phyloP scores from a whole-genome alignment of 2,113 vertebrate species.

The Todiramphus chloris region DNA sequence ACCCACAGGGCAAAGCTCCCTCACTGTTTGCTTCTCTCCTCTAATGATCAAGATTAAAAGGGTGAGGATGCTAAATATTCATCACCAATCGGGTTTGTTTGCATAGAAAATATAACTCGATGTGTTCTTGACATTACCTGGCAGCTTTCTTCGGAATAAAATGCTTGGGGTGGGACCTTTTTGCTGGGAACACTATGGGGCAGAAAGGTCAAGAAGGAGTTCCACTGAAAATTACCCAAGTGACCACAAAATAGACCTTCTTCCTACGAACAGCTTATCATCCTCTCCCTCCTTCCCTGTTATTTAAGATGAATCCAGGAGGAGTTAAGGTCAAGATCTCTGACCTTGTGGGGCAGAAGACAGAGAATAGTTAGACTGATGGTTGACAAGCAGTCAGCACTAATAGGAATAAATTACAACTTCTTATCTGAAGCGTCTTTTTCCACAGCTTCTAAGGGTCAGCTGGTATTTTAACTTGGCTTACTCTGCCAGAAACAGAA shows the following conservation, averaged over 20 bases:
- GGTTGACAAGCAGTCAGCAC: constrained; percentile 57
- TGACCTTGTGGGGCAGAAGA: constrained; percentile 21
- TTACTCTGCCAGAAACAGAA: constrained; percentile 13
- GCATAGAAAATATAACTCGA: background rate
- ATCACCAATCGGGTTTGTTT: accelerated
- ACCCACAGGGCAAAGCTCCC: background rate
- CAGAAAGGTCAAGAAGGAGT: constrained; percentile 31
- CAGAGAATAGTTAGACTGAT: constrained; percentile 23
- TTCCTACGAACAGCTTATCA: background rate
- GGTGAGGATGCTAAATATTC: background rate
- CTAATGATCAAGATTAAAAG: background rate
- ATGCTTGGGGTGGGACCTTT: background rate
- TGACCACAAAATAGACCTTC: background rate
- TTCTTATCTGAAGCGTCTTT: constrained; percentile 12
- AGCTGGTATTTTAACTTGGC: background rate
- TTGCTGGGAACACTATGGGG: background rate
- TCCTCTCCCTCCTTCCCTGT: background rate
- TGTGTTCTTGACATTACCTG: background rate
- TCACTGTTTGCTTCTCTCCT: background rate
- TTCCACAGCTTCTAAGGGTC: constrained; percentile 28
- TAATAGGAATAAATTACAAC: constrained; percentile 66
- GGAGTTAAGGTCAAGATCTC: constrained; percentile 35
- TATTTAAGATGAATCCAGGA: constrained; percentile 4
- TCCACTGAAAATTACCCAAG: background rate
- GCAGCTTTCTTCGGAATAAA: background rate